Evolutionary conservation across 2,113 vertebrate genomes (phyloP).

Genomic region (Rhinolophus ferrumequinum): DNA sequence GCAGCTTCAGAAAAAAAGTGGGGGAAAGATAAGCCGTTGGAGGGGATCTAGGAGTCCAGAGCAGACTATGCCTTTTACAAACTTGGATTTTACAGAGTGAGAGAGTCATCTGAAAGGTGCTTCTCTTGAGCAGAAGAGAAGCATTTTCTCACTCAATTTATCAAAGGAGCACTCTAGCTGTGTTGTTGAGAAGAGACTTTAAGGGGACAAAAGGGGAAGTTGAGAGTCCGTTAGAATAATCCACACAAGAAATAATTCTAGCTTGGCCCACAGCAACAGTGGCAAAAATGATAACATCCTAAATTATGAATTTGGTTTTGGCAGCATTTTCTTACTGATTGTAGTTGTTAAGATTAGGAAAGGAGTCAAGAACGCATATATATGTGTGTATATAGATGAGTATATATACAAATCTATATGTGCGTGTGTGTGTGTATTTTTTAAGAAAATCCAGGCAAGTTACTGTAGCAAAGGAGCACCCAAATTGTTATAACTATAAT

Average conservation of each 20-base stretch:
- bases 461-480: not conserved
- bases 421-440: no score
- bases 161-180: not conserved
- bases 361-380: not conserved
- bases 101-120: not conserved
- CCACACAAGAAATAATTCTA: no score
- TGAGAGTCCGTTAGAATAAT: not conserved
- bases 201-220: not conserved
- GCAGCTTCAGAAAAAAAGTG: not conserved
- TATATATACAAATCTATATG: no score
- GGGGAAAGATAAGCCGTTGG: fast-evolving
- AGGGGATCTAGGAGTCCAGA: fast-evolving
- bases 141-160: not conserved
- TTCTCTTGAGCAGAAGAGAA: not conserved
- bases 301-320: not conserved
- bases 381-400: no score
- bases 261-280: no score
- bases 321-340: not conserved
- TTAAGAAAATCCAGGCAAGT: not conserved
- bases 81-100: not conserved
- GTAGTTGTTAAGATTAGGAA: not conserved
- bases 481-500: not conserved
- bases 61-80: fast-evolving
- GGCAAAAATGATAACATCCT: not conserved
- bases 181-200: not conserved